Evolutionary conservation across 2,888 invertebrate genomes (phyloP).

Genomic region (Amiota communis): DNA sequence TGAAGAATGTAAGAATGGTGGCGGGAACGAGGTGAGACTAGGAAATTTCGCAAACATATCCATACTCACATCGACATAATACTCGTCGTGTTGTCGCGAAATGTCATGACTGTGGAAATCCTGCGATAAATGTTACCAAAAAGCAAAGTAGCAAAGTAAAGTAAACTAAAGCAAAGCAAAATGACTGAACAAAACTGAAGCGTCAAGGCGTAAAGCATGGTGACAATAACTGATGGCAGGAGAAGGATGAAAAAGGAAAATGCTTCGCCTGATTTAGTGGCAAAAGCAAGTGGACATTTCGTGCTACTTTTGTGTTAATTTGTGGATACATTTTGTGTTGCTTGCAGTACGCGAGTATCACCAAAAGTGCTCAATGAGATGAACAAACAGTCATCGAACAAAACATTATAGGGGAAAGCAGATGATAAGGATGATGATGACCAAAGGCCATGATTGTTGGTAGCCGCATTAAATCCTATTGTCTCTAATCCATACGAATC

Average conservation of each 20-base stretch:
- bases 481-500: slow-evolving; percentile 61
- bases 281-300: slow-evolving; percentile 11
- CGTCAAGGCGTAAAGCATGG: no score
- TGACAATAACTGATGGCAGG: no score
- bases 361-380: no score
- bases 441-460: slow-evolving; percentile 9
- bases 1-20: no score
- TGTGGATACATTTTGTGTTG: slow-evolving; percentile 62
- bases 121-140: slow-evolving; percentile 67
- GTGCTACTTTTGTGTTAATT: slow-evolving; percentile 61
- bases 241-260: neutral
- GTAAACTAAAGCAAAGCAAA: no score
- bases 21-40: no score
- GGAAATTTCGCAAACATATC: neutral
- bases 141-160: slow-evolving; percentile 6
- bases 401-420: no score
- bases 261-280: slow-evolving; percentile 16
- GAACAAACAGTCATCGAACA: no score
- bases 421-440: neutral
- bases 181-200: no score
- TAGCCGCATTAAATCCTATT: slow-evolving; percentile 42
- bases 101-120: slow-evolving; percentile 66
- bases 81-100: slow-evolving; percentile 1
- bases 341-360: slow-evolving; percentile 11
- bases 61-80: neutral